Conservation (phyloP, 2,888 invertebrate genomes). For the Drosophila barbarae region DNA sequence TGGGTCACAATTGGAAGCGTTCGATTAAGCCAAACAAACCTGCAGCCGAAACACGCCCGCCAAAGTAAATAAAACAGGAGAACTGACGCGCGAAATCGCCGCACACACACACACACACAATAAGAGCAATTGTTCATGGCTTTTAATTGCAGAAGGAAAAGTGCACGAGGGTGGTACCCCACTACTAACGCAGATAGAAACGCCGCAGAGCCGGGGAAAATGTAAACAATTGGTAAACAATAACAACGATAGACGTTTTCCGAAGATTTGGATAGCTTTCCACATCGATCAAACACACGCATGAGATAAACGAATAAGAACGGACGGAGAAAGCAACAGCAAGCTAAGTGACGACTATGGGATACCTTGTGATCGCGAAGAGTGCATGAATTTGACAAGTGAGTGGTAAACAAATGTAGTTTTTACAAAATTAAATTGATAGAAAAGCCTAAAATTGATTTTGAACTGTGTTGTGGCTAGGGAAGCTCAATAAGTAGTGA, state of each 20-base stretch:
- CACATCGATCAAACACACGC: constrained; percentile 40
- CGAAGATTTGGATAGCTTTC: constrained; percentile 30
- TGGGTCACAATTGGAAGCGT: constrained; percentile 63
- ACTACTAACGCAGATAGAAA: constrained; percentile 2
- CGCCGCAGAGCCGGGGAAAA: constrained; percentile 25
- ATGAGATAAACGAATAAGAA: constrained; percentile 27
- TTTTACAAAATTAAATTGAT: background rate
- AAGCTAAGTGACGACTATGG: constrained; percentile 26
- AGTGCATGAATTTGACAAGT: constrained; percentile 41
- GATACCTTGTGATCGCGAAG: constrained; percentile 21
- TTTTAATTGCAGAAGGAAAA: constrained; percentile 35
- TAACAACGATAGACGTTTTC: constrained; percentile 13
- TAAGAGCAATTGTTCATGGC: constrained; percentile 51
- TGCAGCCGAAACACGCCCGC: constrained; percentile 16
- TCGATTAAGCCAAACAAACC: constrained; percentile 43
- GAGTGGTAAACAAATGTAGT: constrained; percentile 4
- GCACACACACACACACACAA: constrained; percentile 34
- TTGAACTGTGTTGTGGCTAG: background rate
- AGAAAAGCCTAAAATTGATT: background rate
- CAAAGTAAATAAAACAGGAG: constrained; percentile 19
- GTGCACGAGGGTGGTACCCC: constrained; percentile 27
- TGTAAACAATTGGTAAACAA: constrained; percentile 46
- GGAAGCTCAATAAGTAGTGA: background rate
- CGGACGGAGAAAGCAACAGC: constrained; percentile 17
- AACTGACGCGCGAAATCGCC: constrained; percentile 31